Conservation (phyloP, 2,113 vertebrate genomes). For the Mugil cephalus region DNA sequence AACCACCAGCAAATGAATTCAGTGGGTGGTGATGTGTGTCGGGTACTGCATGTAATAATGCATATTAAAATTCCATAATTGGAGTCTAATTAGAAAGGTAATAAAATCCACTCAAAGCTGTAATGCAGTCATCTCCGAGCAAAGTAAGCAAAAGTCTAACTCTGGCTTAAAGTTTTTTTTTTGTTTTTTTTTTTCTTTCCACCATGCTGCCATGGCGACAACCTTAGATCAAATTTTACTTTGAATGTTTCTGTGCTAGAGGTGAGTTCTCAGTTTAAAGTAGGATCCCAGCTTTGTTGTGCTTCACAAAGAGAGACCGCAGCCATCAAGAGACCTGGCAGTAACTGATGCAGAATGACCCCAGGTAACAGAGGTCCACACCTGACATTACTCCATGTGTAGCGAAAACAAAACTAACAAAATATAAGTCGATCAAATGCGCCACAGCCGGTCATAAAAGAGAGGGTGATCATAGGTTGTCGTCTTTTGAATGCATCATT, state of each 20-base stretch:
- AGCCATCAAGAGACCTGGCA: slow-evolving; percentile 19
- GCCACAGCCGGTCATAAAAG: slow-evolving; percentile 21
- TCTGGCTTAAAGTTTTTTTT: slow-evolving; percentile 21
- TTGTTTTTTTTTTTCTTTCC: neutral
- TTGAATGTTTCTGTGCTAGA: slow-evolving; percentile 49
- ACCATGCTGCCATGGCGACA: slow-evolving; percentile 60
- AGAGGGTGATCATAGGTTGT: slow-evolving; percentile 15
- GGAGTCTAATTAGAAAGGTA: slow-evolving; percentile 73
- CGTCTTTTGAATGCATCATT: slow-evolving; percentile 53
- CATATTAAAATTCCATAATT: slow-evolving; percentile 77
- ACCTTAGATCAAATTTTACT: slow-evolving; percentile 62
- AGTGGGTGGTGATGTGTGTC: slow-evolving; percentile 70
- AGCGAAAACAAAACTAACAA: slow-evolving; percentile 14
- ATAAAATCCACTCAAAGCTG: slow-evolving; percentile 63
- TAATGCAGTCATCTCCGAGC: slow-evolving; percentile 57
- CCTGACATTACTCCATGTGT: neutral
- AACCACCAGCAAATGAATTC: slow-evolving; percentile 76
- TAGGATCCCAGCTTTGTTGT: slow-evolving; percentile 41
- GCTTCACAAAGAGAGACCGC: slow-evolving; percentile 25
- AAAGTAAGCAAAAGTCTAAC: slow-evolving; percentile 53
- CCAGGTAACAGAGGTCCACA: neutral
- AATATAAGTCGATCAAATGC: slow-evolving; percentile 18
- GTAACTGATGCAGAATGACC: slow-evolving; percentile 40
- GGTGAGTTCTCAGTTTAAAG: slow-evolving; percentile 52
- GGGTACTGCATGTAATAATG: slow-evolving; percentile 72